A percentile compares a stretch with the other conserved stretches of the same genome.
phyloP scores from a whole-genome alignment of 2,797 vertebrate species.

The Anisognathus igniventris region DNA sequence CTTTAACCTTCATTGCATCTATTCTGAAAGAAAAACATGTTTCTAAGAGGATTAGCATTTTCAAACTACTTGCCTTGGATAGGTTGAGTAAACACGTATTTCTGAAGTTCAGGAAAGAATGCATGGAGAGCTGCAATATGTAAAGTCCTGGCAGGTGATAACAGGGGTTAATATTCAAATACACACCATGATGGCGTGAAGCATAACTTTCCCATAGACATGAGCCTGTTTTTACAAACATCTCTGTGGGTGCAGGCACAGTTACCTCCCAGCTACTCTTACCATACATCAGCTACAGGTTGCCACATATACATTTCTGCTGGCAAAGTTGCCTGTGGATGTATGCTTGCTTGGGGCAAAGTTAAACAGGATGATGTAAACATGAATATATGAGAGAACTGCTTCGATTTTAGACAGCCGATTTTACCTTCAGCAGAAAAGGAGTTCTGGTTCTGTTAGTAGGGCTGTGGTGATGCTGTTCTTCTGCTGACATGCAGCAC shows the following conservation, averaged over 20 bases:
- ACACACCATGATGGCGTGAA: not conserved
- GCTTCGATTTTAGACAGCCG: not conserved
- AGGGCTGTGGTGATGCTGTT: not conserved
- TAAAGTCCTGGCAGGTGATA: not conserved
- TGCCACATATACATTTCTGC: not conserved
- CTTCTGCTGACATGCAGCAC: not conserved
- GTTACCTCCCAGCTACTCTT: not conserved
- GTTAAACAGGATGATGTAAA: not conserved
- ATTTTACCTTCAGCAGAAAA: not conserved
- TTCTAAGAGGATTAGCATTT: conserved; percentile 44
- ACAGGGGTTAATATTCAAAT: not conserved
- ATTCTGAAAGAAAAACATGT: conserved; percentile 23
- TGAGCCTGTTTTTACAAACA: not conserved
- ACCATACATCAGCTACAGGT: not conserved
- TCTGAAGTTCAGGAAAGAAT: not conserved
- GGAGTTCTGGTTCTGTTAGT: not conserved
- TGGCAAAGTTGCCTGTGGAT: not conserved
- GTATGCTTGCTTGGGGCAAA: not conserved
- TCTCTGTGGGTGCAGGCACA: not conserved
- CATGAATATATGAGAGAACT: not conserved
- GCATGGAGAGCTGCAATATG: not conserved
- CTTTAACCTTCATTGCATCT: conserved; percentile 27
- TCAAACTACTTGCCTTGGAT: not conserved
- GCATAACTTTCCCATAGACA: not conserved
- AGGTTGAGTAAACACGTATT: not conserved